Percentiles rank a stretch among this genome's conserved stretches.
These are phyloP conservation scores for Tympanoctomys barrerae DNA, from an alignment of 2,797 vertebrate genomes.

Conservation along the genomic window DNA sequence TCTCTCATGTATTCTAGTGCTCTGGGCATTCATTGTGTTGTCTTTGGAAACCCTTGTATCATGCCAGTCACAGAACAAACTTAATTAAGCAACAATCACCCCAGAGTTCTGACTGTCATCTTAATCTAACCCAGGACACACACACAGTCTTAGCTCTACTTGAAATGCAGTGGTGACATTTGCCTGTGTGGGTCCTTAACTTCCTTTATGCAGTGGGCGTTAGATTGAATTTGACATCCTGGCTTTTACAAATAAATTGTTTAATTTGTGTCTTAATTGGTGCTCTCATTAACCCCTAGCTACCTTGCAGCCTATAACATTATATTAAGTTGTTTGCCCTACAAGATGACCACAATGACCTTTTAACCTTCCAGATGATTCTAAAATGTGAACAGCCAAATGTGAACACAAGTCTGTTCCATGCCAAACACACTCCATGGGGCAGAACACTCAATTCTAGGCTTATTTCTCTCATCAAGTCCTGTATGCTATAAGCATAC, in stretches of 20 bases:
- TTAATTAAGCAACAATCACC: constrained; percentile 55
- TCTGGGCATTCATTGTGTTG: background rate
- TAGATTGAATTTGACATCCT: background rate
- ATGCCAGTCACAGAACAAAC: constrained; percentile 18
- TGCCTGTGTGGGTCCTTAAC: background rate
- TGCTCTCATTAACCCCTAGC: background rate
- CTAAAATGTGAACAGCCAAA: background rate
- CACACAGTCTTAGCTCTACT: background rate
- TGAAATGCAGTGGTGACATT: constrained; percentile 71
- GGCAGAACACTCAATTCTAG: background rate
- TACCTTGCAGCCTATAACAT: background rate
- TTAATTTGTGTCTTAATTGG: background rate
- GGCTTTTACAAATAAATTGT: background rate
- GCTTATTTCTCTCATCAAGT: background rate
- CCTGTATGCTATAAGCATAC: background rate
- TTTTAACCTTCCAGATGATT: background rate
- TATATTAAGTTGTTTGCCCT: background rate
- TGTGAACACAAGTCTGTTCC: background rate
- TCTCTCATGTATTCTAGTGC: background rate
- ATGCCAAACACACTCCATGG: background rate
- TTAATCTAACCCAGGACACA: background rate
- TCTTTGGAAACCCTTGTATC: background rate
- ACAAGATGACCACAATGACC: constrained; percentile 23
- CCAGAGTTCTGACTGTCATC: background rate
- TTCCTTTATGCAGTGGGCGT: background rate